Conservation (phyloP, 2,888 invertebrate species). For the Julus scanicus region DNA sequence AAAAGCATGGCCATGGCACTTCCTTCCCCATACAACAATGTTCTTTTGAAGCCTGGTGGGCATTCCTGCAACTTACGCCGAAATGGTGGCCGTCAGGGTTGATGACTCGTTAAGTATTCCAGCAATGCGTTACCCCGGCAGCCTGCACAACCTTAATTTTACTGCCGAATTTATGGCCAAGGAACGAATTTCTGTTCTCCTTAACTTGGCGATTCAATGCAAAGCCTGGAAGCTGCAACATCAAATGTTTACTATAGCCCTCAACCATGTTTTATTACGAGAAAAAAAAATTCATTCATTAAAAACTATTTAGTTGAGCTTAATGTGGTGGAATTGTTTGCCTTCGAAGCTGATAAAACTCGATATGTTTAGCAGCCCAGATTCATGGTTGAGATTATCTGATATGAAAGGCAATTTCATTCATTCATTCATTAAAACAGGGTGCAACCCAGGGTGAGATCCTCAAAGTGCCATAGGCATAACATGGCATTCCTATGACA, state of each 20-base stretch:
- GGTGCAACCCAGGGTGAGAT: too few relatives aligned
- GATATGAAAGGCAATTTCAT: not conserved
- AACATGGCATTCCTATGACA: too few relatives aligned
- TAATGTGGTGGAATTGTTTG: not conserved
- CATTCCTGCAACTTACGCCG: not conserved
- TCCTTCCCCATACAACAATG: not conserved
- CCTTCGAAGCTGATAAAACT: not conserved
- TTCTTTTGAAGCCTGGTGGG: not conserved
- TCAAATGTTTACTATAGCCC: not conserved
- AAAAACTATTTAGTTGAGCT: not conserved
- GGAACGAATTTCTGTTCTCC: not conserved
- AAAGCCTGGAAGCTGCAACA: not conserved
- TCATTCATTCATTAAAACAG: not conserved
- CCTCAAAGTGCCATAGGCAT: too few relatives aligned
- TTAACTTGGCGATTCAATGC: not conserved
- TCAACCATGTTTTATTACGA: not conserved
- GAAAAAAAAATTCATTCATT: conserved; percentile 32
- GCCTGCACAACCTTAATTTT: not conserved
- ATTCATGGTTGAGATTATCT: not conserved
- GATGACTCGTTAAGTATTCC: conserved; percentile 26
- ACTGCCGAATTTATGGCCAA: not conserved
- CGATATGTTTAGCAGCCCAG: not conserved
- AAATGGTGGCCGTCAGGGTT: not conserved
- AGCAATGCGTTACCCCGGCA: conserved; percentile 24
- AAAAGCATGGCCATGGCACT: not conserved